These are phyloP conservation scores for Drosophila emarginata DNA, from an alignment of 2,888 invertebrate species.

Conservation along the genomic window DNA sequence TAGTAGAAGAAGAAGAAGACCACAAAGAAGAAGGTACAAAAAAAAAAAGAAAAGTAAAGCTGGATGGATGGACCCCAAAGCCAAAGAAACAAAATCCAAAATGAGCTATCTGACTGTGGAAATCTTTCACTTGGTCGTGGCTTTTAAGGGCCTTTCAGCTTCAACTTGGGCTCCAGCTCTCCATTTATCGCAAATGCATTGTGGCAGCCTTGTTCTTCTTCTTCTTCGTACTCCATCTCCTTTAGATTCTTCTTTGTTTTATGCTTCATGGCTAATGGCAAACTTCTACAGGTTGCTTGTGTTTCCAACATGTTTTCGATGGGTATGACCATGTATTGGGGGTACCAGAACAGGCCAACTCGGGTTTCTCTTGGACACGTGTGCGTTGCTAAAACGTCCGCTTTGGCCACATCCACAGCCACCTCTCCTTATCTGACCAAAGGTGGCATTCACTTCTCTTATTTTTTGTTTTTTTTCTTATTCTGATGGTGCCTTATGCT, in stretches of 20 bases:
- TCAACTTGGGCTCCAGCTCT: constrained; percentile 22
- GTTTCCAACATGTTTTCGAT: constrained; percentile 71
- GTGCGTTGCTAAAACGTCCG: constrained; percentile 77
- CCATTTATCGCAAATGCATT: constrained; percentile 72
- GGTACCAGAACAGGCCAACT: constrained; percentile 26
- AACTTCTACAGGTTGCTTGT: constrained; percentile 75
- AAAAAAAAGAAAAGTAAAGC: constrained; percentile 20
- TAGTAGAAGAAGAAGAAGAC: background rate
- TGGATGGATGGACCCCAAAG: constrained; percentile 23
- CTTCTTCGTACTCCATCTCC: constrained; percentile 16
- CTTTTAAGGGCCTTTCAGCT: constrained; percentile 65
- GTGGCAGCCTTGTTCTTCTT: constrained; percentile 53
- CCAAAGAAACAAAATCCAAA: constrained; percentile 58
- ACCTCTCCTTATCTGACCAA: constrained; percentile 36
- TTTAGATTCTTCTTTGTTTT: constrained; percentile 59
- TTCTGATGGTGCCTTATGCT: constrained; percentile 64
- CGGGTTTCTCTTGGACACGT: constrained; percentile 52
- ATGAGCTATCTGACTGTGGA: constrained; percentile 72
- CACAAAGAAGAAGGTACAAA: too few species aligned
- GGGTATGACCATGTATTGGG: constrained; percentile 61
- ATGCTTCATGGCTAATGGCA: constrained; percentile 68
- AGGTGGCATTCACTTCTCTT: constrained; percentile 31
- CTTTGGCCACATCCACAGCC: constrained; percentile 23
- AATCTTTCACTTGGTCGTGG: constrained; percentile 59
- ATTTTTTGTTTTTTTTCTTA: background rate